phyloP scores from a whole-genome alignment of 2,888 invertebrate species.

The Petrolisthes cinctipes region DNA sequence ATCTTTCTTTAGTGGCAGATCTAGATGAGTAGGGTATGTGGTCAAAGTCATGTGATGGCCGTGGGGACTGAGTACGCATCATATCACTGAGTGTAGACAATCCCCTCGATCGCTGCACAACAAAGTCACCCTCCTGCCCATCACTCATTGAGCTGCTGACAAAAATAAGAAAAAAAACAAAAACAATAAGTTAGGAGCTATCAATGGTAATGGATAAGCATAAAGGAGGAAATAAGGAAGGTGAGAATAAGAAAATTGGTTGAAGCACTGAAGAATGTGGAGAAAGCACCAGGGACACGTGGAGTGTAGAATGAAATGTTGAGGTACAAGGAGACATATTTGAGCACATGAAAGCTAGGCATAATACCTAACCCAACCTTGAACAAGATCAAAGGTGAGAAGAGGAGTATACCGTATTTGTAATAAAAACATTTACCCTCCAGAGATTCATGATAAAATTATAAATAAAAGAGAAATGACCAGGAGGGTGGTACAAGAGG shows the following conservation, averaged over 20 bases:
- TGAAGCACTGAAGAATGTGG: background rate
- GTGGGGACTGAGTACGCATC: conserved; percentile 62
- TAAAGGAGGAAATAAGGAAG: background rate
- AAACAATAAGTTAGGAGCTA: background rate
- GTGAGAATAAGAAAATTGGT: background rate
- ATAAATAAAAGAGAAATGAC: too few relatives aligned
- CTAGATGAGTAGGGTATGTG: conserved; percentile 46
- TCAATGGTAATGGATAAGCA: background rate
- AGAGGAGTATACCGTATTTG: too few relatives aligned
- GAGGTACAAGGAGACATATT: too few relatives aligned
- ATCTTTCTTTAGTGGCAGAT: conserved; percentile 74
- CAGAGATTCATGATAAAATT: too few relatives aligned
- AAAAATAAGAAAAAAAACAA: conserved; percentile 13
- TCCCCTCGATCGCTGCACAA: conserved; percentile 64
- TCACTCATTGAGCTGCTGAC: conserved; percentile 64
- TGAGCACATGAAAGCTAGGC: too few relatives aligned
- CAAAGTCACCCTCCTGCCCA: conserved; percentile 65
- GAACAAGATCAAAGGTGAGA: too few relatives aligned
- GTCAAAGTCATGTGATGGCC: conserved; percentile 61
- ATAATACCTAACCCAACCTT: too few relatives aligned
- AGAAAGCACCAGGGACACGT: too few relatives aligned
- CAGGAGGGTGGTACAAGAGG: too few relatives aligned
- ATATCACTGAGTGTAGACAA: conserved; percentile 65
- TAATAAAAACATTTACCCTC: too few relatives aligned
- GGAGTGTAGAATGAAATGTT: too few relatives aligned